These are phyloP conservation scores for Chromobotia macracanthus DNA, from an alignment of 2,797 vertebrate species.

Conservation along the genomic window DNA sequence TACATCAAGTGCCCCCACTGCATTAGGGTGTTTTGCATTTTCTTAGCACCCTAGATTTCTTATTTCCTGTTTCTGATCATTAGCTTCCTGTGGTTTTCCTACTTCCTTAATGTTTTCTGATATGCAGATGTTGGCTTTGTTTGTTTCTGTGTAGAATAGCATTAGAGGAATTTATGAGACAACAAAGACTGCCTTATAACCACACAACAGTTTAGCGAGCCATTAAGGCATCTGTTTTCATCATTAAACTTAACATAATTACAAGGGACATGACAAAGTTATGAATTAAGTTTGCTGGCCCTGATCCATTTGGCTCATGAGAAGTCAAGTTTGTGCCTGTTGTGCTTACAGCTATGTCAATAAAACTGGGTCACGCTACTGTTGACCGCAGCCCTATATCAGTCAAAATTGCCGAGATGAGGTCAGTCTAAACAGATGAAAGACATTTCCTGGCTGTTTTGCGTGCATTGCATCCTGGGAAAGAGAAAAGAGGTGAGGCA, in stretches of 20 bases:
- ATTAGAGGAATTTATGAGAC: neutral
- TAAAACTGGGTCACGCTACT: neutral
- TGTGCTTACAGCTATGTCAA: neutral
- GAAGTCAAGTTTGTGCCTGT: neutral
- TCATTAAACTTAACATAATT: neutral
- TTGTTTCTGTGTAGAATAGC: slow-evolving; percentile 6
- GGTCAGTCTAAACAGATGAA: slow-evolving; percentile 26
- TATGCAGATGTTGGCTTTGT: neutral
- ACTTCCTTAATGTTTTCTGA: neutral
- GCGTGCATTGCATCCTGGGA: slow-evolving; percentile 34
- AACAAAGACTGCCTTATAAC: neutral
- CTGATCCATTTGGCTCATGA: neutral
- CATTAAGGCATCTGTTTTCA: neutral
- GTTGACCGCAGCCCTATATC: neutral
- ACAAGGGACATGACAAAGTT: neutral
- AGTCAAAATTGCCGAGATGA: neutral
- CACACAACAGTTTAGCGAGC: neutral
- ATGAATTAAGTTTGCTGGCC: neutral
- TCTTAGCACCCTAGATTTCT: slow-evolving; percentile 8
- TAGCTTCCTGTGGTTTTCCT: neutral
- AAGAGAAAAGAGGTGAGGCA: slow-evolving; percentile 16
- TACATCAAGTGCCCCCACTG: neutral
- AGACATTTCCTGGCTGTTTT: slow-evolving; percentile 46
- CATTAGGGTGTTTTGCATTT: slow-evolving; percentile 12
- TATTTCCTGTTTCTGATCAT: neutral